Evolutionary conservation across 2,113 vertebrate genomes (phyloP).

Genomic region (Cathartes aura): DNA sequence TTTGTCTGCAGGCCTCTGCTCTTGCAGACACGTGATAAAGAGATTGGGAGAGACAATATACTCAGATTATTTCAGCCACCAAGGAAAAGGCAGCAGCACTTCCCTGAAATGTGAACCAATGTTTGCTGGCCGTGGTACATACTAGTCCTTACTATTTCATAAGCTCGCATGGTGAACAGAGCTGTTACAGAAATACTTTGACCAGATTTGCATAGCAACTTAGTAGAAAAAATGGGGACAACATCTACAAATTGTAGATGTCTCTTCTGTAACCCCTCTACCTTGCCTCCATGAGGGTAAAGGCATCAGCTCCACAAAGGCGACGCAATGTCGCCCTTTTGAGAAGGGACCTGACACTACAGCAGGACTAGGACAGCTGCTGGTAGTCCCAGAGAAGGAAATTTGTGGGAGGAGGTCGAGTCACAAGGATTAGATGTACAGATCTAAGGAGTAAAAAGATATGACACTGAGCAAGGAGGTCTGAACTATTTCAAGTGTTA

Average conservation of each 20-base stretch:
- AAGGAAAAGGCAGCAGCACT: background rate
- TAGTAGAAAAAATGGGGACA: background rate
- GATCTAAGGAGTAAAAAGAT: background rate
- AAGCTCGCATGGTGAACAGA: background rate
- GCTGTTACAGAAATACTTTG: background rate
- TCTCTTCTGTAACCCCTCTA: background rate
- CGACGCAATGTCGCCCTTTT: background rate
- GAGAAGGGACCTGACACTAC: background rate
- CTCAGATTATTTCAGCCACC: background rate
- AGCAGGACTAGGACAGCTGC: background rate
- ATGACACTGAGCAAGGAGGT: accelerated
- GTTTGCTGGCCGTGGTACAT: background rate
- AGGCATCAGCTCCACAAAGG: background rate
- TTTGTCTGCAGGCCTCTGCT: background rate
- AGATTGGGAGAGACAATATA: background rate
- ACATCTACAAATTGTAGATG: background rate
- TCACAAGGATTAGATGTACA: background rate
- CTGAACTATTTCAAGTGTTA: accelerated
- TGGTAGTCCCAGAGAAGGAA: background rate
- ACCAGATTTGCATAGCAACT: background rate
- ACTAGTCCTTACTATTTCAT: background rate
- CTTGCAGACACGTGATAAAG: background rate
- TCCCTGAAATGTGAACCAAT: background rate
- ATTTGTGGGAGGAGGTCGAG: accelerated
- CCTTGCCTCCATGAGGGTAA: background rate